These are phyloP conservation scores for Scopus umbretta DNA, from an alignment of 2,113 vertebrate species.

Conservation along the genomic window DNA sequence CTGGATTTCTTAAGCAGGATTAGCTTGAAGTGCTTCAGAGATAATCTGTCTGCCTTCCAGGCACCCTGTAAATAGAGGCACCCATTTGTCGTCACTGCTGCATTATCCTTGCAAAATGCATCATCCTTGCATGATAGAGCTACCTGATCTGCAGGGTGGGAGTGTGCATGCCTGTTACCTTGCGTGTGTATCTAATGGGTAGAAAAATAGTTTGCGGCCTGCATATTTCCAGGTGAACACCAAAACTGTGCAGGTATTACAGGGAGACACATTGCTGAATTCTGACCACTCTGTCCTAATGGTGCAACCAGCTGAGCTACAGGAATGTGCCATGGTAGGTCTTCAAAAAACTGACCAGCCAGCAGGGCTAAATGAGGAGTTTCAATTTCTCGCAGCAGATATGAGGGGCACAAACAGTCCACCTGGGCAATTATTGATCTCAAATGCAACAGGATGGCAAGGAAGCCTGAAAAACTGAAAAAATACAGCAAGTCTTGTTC, in stretches of 20 bases:
- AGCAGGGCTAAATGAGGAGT: not conserved
- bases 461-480: not conserved
- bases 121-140: not conserved
- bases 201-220: not conserved
- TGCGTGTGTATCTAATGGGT: accelerated
- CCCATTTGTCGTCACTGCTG: slow-evolving; percentile 33
- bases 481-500: not conserved
- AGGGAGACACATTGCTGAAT: not conserved
- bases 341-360: not conserved
- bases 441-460: not conserved
- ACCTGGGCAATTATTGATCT: not conserved
- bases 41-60: slow-evolving; percentile 48
- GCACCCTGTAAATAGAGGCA: slow-evolving; percentile 38
- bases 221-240: not conserved
- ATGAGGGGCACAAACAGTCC: not conserved
- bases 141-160: not conserved
- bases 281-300: not conserved
- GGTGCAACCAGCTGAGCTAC: not conserved
- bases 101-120: slow-evolving; percentile 30
- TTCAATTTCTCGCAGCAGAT: not conserved
- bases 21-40: slow-evolving; percentile 41
- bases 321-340: not conserved
- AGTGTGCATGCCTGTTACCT: not conserved
- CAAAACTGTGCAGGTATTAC: not conserved
- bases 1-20: slow-evolving; percentile 48